These are phyloP conservation scores for Xanthorhoe designata DNA, from an alignment of 2,888 invertebrate species.

Conservation along the genomic window DNA sequence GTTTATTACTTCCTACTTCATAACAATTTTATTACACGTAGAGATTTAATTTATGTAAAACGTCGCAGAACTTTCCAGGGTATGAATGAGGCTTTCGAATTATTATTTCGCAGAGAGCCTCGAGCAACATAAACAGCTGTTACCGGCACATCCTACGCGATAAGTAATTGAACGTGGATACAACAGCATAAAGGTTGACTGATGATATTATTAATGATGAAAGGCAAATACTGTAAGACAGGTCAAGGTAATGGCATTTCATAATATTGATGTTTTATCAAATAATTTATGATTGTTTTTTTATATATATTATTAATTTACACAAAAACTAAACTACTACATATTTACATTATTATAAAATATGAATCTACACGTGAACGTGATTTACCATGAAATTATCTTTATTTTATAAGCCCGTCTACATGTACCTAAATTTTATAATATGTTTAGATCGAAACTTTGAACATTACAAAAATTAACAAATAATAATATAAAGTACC, in stretches of 20 bases:
- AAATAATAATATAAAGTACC: no score
- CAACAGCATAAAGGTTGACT: constrained; percentile 4
- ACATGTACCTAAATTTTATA: no score
- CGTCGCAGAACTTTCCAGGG: constrained; percentile 51
- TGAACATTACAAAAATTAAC: no score
- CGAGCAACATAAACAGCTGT: constrained; percentile 34
- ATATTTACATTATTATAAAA: no score
- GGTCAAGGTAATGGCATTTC: background rate
- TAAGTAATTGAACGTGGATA: constrained; percentile 36
- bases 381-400: no score
- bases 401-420: no score
- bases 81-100: constrained; percentile 58
- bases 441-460: no score
- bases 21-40: constrained; percentile 48
- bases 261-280: background rate
- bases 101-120: constrained; percentile 48
- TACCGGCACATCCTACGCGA: constrained; percentile 61
- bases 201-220: no score
- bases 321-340: no score
- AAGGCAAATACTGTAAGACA: constrained; percentile 45
- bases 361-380: no score
- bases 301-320: no score
- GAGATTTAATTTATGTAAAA: constrained; percentile 63
- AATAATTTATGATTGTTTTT: no score
- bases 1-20: constrained; percentile 46